Conservation (phyloP, 1,140 invertebrate genomes). For the Streblospio benedicti region DNA sequence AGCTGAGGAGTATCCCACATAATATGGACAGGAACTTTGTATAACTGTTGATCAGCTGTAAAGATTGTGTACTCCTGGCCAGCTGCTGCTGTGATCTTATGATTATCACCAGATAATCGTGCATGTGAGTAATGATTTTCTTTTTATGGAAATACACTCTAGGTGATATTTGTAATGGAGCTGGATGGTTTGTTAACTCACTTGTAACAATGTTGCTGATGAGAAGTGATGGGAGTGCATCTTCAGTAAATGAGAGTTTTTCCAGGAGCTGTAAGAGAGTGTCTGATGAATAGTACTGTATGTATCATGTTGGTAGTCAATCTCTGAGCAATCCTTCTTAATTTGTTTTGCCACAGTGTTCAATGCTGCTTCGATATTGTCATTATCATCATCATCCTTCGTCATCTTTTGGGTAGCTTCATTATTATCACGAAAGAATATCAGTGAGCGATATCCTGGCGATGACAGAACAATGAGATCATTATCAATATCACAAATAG, state of each 20-base stretch:
- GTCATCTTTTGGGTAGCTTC: slow-evolving; percentile 2
- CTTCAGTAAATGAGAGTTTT: background rate
- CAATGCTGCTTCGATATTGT: slow-evolving; percentile 2
- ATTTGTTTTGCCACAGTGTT: background rate
- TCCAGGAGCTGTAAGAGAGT: background rate
- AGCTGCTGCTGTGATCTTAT: no score
- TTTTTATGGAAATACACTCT: slow-evolving; percentile 14
- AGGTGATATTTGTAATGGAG: slow-evolving; percentile 17
- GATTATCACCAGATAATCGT: slow-evolving; percentile 18
- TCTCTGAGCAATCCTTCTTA: background rate
- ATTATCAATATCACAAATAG: background rate
- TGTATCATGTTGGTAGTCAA: no score
- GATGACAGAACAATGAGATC: slow-evolving; percentile 11
- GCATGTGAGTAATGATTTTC: slow-evolving; percentile 5
- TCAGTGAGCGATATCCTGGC: slow-evolving; percentile 1
- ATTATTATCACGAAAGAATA: slow-evolving; percentile 9
- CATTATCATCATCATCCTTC: no score
- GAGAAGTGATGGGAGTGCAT: slow-evolving; percentile 12
- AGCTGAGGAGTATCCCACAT: no score
- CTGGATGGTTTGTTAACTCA: slow-evolving; percentile 12
- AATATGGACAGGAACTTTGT: no score
- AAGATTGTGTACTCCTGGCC: no score
- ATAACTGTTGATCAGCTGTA: no score
- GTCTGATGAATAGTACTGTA: background rate
- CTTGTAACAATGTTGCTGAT: slow-evolving; percentile 19